Conservation (phyloP, 2,888 invertebrate genomes). For the Stenurella melanura region DNA sequence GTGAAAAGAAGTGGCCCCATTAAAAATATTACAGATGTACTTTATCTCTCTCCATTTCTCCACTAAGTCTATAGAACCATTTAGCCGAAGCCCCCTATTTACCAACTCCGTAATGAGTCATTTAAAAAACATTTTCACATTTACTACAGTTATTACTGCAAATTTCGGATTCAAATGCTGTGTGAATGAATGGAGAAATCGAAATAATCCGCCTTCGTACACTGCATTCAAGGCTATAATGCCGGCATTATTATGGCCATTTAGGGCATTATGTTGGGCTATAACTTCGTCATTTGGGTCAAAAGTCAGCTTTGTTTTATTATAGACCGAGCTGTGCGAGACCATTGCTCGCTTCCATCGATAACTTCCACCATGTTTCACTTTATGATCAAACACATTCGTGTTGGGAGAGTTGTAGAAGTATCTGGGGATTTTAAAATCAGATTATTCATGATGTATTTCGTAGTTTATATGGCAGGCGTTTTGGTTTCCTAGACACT, state of each 20-base stretch:
- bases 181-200: constrained; percentile 2
- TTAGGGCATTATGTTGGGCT: constrained; percentile 10
- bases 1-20: too few relatives aligned
- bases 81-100: not conserved
- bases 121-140: not conserved
- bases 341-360: not conserved
- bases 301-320: constrained; percentile 28
- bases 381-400: constrained; percentile 13
- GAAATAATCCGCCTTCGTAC: constrained; percentile 1
- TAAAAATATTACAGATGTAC: not conserved
- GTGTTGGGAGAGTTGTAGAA: not conserved
- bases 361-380: constrained; percentile 14
- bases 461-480: not conserved
- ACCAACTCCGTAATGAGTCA: not conserved
- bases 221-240: constrained; percentile 19
- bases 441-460: not conserved
- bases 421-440: not conserved
- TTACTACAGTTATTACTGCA: not conserved
- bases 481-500: not conserved
- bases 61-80: not conserved
- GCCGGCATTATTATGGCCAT: constrained; percentile 25
- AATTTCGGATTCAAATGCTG: constrained; percentile 1
- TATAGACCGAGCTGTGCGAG: constrained; percentile 12
- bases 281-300: constrained; percentile 24
- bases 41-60: not conserved